Evolutionary conservation across 2,888 invertebrate genomes (phyloP).

Genomic region (Lymantria dispar): DNA sequence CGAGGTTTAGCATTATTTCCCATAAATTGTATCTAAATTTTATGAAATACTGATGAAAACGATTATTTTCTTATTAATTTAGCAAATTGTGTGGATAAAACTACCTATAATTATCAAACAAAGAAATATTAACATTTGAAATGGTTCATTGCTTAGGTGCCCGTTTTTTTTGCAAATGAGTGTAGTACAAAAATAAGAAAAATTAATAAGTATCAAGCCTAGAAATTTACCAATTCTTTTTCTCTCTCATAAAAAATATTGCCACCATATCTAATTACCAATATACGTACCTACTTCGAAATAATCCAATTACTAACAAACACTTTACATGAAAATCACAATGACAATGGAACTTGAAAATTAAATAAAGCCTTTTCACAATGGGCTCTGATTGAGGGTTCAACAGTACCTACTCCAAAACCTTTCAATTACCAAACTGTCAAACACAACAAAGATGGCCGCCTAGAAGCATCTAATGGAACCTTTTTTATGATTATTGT

Average conservation of each 20-base stretch:
- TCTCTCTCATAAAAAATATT: too few relatives aligned
- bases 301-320: conserved; percentile 16
- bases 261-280: too few relatives aligned
- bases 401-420: conserved; percentile 47
- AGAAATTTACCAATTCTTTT: too few relatives aligned
- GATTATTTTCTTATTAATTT: too few relatives aligned
- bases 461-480: not conserved
- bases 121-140: too few relatives aligned
- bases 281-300: not conserved
- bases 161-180: too few relatives aligned
- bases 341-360: conserved; percentile 40
- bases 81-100: too few relatives aligned
- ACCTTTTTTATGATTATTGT: conserved; percentile 26
- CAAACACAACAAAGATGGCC: conserved; percentile 44
- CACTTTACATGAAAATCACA: conserved; percentile 15
- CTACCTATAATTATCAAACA: too few relatives aligned
- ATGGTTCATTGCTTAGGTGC: too few relatives aligned
- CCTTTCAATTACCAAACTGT: conserved; percentile 66
- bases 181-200: not conserved
- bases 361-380: conserved; percentile 44
- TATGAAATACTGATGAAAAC: too few relatives aligned
- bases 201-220: not conserved
- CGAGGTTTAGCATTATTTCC: too few relatives aligned
- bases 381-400: conserved; percentile 44
- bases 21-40: too few relatives aligned